Evolutionary conservation across 2,888 invertebrate genomes (phyloP).

Genomic region (Syritta pipiens): DNA sequence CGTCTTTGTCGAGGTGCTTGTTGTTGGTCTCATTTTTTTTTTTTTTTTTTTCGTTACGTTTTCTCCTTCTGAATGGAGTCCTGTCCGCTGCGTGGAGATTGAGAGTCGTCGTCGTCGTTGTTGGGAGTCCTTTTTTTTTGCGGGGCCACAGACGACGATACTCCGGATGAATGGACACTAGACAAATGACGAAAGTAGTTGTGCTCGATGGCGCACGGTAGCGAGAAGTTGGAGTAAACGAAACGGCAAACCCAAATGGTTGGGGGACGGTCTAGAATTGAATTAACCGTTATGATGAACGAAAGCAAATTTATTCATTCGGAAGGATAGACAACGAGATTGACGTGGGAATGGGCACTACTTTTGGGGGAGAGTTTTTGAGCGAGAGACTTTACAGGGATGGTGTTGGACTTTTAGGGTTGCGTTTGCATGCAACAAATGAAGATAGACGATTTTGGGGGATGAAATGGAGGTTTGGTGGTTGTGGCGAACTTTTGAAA

Average conservation of each 20-base stretch:
- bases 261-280: slow-evolving; percentile 33
- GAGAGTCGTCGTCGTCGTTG: slow-evolving; percentile 7
- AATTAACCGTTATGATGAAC: slow-evolving; percentile 34
- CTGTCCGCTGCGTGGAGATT: not conserved
- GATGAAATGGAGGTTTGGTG: too few relatives aligned
- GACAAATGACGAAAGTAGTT: slow-evolving; percentile 38
- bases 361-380: not conserved
- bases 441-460: too few relatives aligned
- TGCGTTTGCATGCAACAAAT: too few relatives aligned
- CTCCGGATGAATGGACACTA: slow-evolving; percentile 53
- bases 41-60: slow-evolving; percentile 1
- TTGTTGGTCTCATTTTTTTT: not conserved
- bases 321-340: slow-evolving; percentile 16
- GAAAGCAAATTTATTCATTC: slow-evolving; percentile 26
- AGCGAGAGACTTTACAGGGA: too few relatives aligned
- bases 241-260: not conserved
- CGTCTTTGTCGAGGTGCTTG: not conserved
- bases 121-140: slow-evolving; percentile 38
- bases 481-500: too few relatives aligned
- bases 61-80: not conserved
- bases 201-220: slow-evolving; percentile 25
- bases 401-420: too few relatives aligned
- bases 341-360: not conserved
- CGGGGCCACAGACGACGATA: slow-evolving; percentile 21
- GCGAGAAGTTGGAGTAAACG: not conserved